Evolutionary conservation across 2,888 invertebrate genomes (phyloP).

Genomic region (Galeruca laticollis): DNA sequence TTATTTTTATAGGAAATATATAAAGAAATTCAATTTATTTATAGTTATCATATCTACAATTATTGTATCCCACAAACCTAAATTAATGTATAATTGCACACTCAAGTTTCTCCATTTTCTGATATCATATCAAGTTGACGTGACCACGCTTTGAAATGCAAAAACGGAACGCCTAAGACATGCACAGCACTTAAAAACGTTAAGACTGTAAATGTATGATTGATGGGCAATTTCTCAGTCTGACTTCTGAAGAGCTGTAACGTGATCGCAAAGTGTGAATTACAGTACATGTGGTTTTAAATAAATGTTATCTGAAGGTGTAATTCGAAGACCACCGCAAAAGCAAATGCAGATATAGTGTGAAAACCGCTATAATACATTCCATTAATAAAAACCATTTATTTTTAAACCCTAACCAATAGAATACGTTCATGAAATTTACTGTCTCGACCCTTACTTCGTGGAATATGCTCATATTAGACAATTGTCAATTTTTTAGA

Average conservation of each 20-base stretch:
- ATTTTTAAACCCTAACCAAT: too few relatives aligned
- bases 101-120: neutral
- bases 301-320: neutral
- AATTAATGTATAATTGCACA: neutral
- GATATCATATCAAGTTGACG: conserved; percentile 6
- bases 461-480: too few relatives aligned
- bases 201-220: neutral
- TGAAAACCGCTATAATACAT: too few relatives aligned
- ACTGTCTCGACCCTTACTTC: too few relatives aligned
- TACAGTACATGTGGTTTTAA: conserved; percentile 4
- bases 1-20: too few relatives aligned
- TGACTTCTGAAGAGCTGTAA: neutral
- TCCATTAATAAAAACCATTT: too few relatives aligned
- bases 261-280: conserved; percentile 4
- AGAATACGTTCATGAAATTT: too few relatives aligned
- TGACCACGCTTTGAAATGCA: neutral
- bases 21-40: too few relatives aligned
- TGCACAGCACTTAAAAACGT: conserved; percentile 5
- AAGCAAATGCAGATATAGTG: neutral
- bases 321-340: neutral
- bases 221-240: neutral
- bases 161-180: conserved; percentile 1
- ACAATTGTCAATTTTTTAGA: too few relatives aligned
- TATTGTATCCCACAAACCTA: neutral
- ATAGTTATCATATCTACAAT: too few relatives aligned